Evolutionary conservation across 2,797 vertebrate species (phyloP).

Genomic region (Leptatherina wallacei): DNA sequence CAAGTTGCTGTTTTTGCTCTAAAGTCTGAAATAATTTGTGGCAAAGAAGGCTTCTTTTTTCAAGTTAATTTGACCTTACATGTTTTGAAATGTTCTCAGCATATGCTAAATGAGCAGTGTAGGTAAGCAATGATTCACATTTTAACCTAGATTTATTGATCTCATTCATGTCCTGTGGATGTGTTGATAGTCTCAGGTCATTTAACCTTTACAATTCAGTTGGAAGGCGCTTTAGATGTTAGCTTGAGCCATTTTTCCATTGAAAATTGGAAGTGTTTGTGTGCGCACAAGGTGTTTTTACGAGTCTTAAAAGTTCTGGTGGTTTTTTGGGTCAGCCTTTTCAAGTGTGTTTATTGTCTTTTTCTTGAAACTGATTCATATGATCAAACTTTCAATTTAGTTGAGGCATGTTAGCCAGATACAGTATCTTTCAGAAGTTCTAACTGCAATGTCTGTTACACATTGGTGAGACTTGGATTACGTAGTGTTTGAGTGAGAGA

Average conservation of each 20-base stretch:
- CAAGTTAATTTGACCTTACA: constrained; percentile 11
- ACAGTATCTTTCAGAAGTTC: constrained; percentile 33
- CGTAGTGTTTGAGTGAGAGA: constrained; percentile 17
- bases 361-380: constrained; percentile 1
- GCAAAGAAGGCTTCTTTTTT: constrained; percentile 9
- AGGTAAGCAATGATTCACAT: constrained; percentile 3
- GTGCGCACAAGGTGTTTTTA: neutral
- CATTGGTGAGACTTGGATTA: constrained; percentile 41
- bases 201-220: no score
- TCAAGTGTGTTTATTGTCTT: constrained; percentile 7
- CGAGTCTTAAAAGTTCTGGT: neutral
- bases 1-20: constrained; percentile 23
- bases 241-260: no score
- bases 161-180: no score
- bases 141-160: no score
- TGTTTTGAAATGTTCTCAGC: constrained; percentile 6
- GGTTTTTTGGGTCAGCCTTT: neutral
- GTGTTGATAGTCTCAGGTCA: neutral
- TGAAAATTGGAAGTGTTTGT: neutral
- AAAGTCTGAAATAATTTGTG: neutral
- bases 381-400: constrained; percentile 39
- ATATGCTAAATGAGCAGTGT: constrained; percentile 12
- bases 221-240: no score
- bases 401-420: constrained; percentile 33
- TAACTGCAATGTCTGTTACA: constrained; percentile 42